Conservation (phyloP, 2,113 vertebrate species). For the Lichenostomus cassidix region DNA sequence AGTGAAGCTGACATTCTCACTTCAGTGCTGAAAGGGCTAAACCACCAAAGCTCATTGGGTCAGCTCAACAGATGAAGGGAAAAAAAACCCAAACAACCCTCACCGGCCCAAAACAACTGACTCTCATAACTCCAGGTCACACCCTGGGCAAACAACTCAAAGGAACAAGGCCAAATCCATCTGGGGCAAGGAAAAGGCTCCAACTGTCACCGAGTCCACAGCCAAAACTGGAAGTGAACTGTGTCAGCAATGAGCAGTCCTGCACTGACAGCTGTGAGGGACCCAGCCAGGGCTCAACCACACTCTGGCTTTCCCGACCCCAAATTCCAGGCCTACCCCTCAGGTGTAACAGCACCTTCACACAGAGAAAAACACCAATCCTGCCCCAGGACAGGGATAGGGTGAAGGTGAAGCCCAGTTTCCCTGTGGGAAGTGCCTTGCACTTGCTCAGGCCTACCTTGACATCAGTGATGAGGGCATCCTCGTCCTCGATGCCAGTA, state of each 20-base stretch:
- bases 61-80: neutral
- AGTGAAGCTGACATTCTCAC: neutral
- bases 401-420: neutral
- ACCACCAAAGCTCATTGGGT: neutral
- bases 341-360: neutral
- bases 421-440: rapidly evolving
- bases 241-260: rapidly evolving
- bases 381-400: rapidly evolving
- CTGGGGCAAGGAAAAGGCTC: neutral
- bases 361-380: neutral
- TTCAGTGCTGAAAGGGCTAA: neutral
- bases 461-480: slow-evolving; percentile 87
- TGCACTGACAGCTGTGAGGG: neutral
- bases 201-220: neutral
- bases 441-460: slow-evolving; percentile 64
- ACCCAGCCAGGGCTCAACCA: neutral
- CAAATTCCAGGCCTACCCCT: neutral
- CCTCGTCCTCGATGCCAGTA: slow-evolving; percentile 85
- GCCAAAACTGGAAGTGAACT: neutral
- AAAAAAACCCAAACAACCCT: neutral
- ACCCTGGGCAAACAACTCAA: neutral
- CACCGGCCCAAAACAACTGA: neutral
- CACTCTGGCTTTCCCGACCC: neutral
- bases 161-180: neutral
- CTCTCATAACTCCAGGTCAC: neutral